A percentile compares a stretch with the other conserved stretches of the same genome.
Evolutionary conservation across 2,797 vertebrate genomes (phyloP).

Genomic region (Acrossocheilus wenchowensis): DNA sequence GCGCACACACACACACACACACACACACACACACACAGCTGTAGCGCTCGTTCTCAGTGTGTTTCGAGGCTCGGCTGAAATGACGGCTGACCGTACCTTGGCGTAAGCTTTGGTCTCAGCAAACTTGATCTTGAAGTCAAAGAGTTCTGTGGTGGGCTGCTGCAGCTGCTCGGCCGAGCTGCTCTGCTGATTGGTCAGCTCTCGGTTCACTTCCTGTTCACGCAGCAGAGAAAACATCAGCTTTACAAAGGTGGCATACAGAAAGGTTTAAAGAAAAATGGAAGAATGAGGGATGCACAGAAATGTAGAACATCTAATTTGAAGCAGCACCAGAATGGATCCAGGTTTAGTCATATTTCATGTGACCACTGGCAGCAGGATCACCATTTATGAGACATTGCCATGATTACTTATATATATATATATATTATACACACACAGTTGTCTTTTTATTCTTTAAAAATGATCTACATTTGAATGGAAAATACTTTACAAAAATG

Average conservation of each 20-base stretch:
- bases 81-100: conserved; percentile 78
- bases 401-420: too few species aligned
- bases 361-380: neutral
- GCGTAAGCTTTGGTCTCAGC: conserved; percentile 97
- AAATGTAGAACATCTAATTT: neutral
- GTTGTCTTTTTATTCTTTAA: too few species aligned
- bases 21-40: neutral
- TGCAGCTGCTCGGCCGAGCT: conserved; percentile 85
- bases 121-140: conserved; percentile 99
- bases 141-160: conserved; percentile 83
- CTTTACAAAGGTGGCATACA: neutral
- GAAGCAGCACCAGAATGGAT: neutral
- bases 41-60: neutral
- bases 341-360: neutral
- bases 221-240: neutral
- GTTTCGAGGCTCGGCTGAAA: neutral
- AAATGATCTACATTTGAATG: too few species aligned
- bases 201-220: conserved; percentile 90
- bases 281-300: neutral
- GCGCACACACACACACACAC: conserved; percentile 14
- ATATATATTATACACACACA: too few species aligned
- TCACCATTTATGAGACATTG: too few species aligned
- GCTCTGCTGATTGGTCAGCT: conserved; percentile 93
- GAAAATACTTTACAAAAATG: too few species aligned
- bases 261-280: neutral